A percentile compares a stretch with the other conserved stretches of the same genome.
Evolutionary conservation across 2,888 invertebrate genomes (phyloP).

Genomic region (Idaea dimidiata): DNA sequence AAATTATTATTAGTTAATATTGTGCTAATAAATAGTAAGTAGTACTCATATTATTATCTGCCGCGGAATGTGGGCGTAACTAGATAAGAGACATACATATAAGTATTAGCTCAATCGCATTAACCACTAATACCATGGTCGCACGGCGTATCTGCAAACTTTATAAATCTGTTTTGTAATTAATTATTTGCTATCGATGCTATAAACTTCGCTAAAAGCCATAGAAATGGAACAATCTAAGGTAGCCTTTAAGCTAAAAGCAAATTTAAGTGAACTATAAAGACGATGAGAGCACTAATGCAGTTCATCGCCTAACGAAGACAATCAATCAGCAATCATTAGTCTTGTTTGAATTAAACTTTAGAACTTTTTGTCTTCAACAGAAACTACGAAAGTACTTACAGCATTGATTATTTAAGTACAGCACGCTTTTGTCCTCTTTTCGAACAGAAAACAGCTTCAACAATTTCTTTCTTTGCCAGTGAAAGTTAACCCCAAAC

Average conservation of each 20-base stretch:
- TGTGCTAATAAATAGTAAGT: not conserved
- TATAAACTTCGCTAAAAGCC: not conserved
- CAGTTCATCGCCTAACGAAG: constrained; percentile 21
- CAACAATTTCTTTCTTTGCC: not conserved
- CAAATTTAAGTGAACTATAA: constrained; percentile 2
- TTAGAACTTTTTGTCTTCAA: not conserved
- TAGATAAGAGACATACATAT: constrained; percentile 2
- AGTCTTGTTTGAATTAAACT: constrained; percentile 18
- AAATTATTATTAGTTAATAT: too few species aligned
- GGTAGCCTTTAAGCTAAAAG: not conserved
- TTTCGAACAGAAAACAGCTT: not conserved
- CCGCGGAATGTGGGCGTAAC: not conserved
- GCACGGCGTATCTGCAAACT: not conserved
- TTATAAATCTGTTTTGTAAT: too few species aligned
- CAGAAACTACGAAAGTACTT: not conserved
- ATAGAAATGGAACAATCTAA: too few species aligned
- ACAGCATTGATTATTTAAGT: not conserved
- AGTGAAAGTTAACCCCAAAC: not conserved
- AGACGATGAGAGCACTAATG: constrained; percentile 5
- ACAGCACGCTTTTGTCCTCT: not conserved
- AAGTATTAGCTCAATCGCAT: not conserved
- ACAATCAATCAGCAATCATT: constrained; percentile 27
- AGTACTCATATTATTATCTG: constrained; percentile 7
- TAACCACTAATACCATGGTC: not conserved
- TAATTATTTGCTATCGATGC: not conserved